Evolutionary conservation across 2,888 invertebrate species (phyloP).

Genomic region (Malachius bipustulatus): DNA sequence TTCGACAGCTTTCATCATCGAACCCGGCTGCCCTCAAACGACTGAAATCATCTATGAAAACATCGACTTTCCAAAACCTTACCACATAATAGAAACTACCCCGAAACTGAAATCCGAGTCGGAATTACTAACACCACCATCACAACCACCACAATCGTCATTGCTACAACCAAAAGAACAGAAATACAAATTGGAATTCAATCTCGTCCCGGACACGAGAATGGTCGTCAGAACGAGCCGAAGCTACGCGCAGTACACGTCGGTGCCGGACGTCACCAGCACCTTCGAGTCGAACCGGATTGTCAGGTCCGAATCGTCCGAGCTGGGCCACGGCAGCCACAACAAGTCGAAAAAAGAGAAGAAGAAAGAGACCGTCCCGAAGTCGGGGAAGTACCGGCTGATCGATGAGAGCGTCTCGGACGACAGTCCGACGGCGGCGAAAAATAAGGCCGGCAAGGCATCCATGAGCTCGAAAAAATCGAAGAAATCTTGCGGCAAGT

Average conservation of each 20-base stretch:
- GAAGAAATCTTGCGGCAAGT: constrained; percentile 26
- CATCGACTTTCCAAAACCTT: constrained; percentile 21
- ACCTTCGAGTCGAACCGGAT: not conserved
- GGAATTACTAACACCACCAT: no score
- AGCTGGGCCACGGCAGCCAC: constrained; percentile 9
- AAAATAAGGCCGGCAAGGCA: constrained; percentile 28
- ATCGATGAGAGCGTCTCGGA: constrained; percentile 40
- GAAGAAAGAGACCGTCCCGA: constrained; percentile 38
- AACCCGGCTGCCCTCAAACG: constrained; percentile 10
- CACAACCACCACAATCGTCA: no score
- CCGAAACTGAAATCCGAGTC: not conserved
- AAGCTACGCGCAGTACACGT: not conserved
- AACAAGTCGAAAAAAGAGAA: constrained; percentile 26
- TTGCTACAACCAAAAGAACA: not conserved
- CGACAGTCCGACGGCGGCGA: constrained; percentile 24
- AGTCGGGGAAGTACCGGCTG: constrained; percentile 41
- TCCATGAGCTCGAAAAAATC: constrained; percentile 25
- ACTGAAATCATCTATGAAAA: constrained; percentile 24
- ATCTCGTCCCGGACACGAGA: not conserved
- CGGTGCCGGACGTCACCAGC: not conserved
- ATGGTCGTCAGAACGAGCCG: not conserved
- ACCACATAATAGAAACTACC: no score
- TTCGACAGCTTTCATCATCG: constrained; percentile 14
- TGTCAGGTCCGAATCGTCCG: constrained; percentile 10
- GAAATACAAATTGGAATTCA: constrained; percentile 3